These are phyloP conservation scores for Rhyacophila evoluta DNA, from an alignment of 2,888 invertebrate genomes.

Conservation along the genomic window DNA sequence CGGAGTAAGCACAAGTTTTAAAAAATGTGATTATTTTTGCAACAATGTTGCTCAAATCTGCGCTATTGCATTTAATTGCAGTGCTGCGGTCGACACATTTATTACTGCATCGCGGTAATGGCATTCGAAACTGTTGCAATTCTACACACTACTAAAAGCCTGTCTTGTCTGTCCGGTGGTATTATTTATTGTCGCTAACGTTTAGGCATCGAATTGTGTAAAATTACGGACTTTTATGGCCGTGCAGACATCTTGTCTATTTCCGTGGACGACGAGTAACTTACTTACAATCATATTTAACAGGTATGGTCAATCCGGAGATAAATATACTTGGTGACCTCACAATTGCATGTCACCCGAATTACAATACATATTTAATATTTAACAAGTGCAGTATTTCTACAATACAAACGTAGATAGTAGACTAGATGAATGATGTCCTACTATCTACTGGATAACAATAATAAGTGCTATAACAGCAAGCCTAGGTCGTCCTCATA, in stretches of 20 bases:
- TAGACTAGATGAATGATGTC: no score
- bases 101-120: conserved; percentile 51
- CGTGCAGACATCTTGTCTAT: neutral
- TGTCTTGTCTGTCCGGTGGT: conserved; percentile 39
- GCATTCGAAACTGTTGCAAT: conserved; percentile 22
- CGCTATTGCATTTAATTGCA: conserved; percentile 49
- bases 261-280: neutral
- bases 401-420: no score
- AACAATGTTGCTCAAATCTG: conserved; percentile 51
- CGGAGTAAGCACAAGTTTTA: no score
- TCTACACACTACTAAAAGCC: neutral
- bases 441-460: no score
- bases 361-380: no score
- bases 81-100: conserved; percentile 51
- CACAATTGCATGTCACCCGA: no score
- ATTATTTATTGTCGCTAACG: conserved; percentile 47
- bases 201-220: neutral
- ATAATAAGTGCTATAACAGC: no score
- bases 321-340: no score
- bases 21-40: no score
- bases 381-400: no score
- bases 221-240: neutral
- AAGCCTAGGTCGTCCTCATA: no score
- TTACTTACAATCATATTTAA: neutral
- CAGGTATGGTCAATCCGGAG: neutral